Percentiles rank a stretch among this genome's conserved stretches.
Conservation (phyloP, 1,140 invertebrate genomes). For the Pteromalus puparum region DNA sequence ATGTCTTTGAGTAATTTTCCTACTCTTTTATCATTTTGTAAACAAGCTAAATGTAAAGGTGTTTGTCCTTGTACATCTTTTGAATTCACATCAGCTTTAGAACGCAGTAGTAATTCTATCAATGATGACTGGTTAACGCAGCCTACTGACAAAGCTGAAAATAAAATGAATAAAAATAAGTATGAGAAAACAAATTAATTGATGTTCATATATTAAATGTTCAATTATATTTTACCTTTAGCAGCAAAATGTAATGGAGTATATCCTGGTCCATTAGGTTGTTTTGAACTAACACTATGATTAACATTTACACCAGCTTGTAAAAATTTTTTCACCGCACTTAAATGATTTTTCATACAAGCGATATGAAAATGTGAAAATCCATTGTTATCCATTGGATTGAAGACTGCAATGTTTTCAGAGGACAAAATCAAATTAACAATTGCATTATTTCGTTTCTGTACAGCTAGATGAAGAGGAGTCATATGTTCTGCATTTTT, state of each 20-base stretch:
- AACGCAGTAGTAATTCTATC: conserved; percentile 21
- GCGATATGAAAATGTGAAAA: conserved; percentile 45
- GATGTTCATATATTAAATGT: neutral
- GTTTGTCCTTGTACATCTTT: conserved; percentile 15
- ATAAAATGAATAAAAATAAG: neutral
- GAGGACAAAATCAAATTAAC: conserved; percentile 20
- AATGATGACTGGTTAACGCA: neutral
- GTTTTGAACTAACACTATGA: conserved; percentile 9
- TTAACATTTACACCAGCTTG: conserved; percentile 20
- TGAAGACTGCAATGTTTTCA: neutral
- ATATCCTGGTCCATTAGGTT: conserved; percentile 27
- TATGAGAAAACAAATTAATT: neutral
- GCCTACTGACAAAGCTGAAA: conserved; percentile 14
- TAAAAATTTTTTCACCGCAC: conserved; percentile 30
- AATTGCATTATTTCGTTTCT: conserved; percentile 16
- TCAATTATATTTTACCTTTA: conserved; percentile 11
- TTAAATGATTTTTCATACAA: conserved; percentile 40
- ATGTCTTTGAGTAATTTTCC: conserved; percentile 23
- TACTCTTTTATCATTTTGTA: conserved; percentile 33
- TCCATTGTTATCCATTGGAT: conserved; percentile 22
- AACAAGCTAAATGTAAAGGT: conserved; percentile 44
- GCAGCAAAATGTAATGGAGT: conserved; percentile 47
- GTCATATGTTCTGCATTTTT: conserved; percentile 34
- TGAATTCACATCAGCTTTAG: conserved; percentile 29
- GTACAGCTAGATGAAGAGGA: conserved; percentile 31